Evolutionary conservation across 2,797 vertebrate genomes (phyloP), one percentile per base, ranked within the genome.

Genomic region (Hirundo rustica): DNA sequence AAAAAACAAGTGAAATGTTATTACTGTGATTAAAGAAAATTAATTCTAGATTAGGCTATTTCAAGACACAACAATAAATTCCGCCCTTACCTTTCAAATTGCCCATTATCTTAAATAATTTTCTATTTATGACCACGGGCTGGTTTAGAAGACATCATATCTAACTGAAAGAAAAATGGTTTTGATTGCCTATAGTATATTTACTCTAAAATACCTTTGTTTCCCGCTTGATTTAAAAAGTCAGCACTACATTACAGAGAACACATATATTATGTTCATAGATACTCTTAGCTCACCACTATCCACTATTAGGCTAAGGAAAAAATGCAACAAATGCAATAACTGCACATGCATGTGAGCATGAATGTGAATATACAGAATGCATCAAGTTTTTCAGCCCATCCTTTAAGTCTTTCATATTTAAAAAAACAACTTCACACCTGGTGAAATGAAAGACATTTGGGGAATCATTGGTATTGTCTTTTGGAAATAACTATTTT

Each of bases 261-360:
- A 64, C 4, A 64, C 0, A 1, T 2, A 2, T 4, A 4, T 45
- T 36, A 20, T 20, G 38, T 57, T 42, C 23, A 29, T 19, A 30
- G 25, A 54, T 17, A 34, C 9, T 45, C 12, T 21, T 34, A n/a
- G 26, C 42, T 89, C 17, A 60, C 29, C 50, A 36, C n/a, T 53
- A 4, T n/a, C 29, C 50, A 36, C n/a, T 53, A 3, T n/a, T n/a
- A 55, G 32, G 30, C 16, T 77, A 74, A 81, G 25, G 22, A 34
- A 85, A 50, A 15, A 92, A 67, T 29, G 32, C 36, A 91, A 40
- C 8, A 67, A 86, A 61, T 23, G 23, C 25, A 85, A 6, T 18
- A 47, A 38, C 16, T 73, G 36, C 16, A 38, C n/a, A 23, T 29
- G 21, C 13, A 25, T 17, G 10, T 38, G 36, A 87, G 36, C 34